Evolutionary conservation across 2,797 vertebrate genomes (phyloP), one percentile per base, ranked within the genome.

Genomic region (Halcyon chelicuti): DNA sequence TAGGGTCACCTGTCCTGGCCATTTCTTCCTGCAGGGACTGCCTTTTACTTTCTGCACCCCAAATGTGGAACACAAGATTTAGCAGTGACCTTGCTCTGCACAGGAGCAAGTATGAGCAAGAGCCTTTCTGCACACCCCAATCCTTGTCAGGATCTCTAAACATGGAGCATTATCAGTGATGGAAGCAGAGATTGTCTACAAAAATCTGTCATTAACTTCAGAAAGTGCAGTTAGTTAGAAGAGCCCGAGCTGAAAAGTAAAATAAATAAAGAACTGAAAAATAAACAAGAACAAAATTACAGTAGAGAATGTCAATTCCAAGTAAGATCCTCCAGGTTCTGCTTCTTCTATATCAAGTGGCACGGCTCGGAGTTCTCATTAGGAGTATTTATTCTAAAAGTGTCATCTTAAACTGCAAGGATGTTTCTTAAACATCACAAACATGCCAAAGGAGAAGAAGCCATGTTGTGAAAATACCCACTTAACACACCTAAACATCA

Each of bases 371-470:
- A 98, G 97, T 98, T 98, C 98, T 98, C 97, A 98, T 98, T 97
- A 98, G 97, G 98, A 97, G 96, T 97, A 97, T 98, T 98, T 98
- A 97, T 98, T 98, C 98, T 98, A 98, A 98, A 98, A 99, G 98
- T 98, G 98, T 98, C 98, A 97, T 98, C 98, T 98, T 98, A 98
- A 98, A 98, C 98, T 98, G 98, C 98, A 98, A 98, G 98, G 98
- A 98, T 98, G 98, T 98, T 98, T 97, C 98, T 98, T 99, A 99
- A 99, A 99, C 98, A 98, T 98, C 98, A 98, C 98, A 98, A 98
- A 99, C 98, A 98, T 98, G 98, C 98, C 98, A 98, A 98, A 98
- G 97, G 97, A 98, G 96, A 97, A 97, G 96, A 97, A 98, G 97
- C 97, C 97, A 98, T 98, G 97, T 98, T 98, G 98, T 98, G 98